Conservation (phyloP, 2,888 invertebrate species). For the Drosophila setosimentum region DNA sequence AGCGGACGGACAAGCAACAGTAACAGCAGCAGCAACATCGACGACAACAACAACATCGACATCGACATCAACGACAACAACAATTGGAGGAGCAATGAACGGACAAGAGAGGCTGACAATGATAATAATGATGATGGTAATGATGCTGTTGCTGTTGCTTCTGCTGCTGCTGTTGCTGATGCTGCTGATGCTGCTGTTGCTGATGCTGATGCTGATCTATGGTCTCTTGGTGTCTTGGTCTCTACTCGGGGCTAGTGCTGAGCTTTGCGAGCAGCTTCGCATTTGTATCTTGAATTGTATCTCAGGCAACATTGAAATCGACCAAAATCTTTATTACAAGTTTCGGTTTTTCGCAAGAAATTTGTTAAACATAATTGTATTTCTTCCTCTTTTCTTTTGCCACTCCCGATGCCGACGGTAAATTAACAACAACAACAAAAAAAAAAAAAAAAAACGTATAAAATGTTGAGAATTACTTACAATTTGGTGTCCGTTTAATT, state of each 20-base stretch:
- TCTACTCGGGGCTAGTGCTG: slow-evolving; percentile 6
- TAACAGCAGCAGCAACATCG: slow-evolving; percentile 2
- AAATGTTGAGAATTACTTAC: slow-evolving; percentile 38
- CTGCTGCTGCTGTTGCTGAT: slow-evolving; percentile 16
- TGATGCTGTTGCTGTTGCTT: slow-evolving; percentile 9
- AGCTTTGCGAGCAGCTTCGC: slow-evolving; percentile 1
- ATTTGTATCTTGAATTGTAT: slow-evolving; percentile 25
- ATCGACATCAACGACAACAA: slow-evolving; percentile 36
- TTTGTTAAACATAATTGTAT: slow-evolving; percentile 10
- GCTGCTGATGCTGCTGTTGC: slow-evolving; percentile 13
- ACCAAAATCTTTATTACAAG: slow-evolving; percentile 46
- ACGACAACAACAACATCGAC: slow-evolving; percentile 30
- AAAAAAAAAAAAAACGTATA: neutral
- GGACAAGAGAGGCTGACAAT: slow-evolving; percentile 8
- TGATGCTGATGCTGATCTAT: slow-evolving; percentile 13
- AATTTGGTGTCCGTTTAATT: slow-evolving; percentile 20
- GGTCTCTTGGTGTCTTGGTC: neutral
- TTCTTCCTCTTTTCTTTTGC: slow-evolving; percentile 6
- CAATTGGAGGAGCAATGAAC: slow-evolving; percentile 42
- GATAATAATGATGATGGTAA: slow-evolving; percentile 15
- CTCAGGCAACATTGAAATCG: slow-evolving; percentile 23
- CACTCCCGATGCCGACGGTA: slow-evolving; percentile 30
- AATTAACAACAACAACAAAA: neutral
- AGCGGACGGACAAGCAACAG: slow-evolving; percentile 31
- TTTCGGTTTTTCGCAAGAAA: slow-evolving; percentile 14